Evolutionary conservation across 2,797 vertebrate species (phyloP), one percentile per base, ranked within the genome.

Genomic region (Heteromormyrus szaboi): DNA sequence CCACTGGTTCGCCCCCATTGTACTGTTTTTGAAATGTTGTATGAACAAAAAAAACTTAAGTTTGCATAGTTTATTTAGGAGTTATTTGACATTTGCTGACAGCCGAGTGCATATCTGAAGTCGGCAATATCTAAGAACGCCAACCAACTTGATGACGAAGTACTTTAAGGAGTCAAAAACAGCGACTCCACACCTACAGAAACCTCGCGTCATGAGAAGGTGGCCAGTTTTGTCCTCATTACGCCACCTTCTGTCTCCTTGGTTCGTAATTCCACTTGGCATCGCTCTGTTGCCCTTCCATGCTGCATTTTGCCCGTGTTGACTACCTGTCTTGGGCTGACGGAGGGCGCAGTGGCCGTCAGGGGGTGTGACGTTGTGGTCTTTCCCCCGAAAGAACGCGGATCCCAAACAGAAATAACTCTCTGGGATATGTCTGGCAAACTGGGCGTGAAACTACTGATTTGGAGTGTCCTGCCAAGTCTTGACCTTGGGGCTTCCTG

Each of bases 381-480:
- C 87, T 88, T 89, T 19, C 68, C 88, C 72, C 29, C 37, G 79
- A 85, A 41, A 29, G 14, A 50, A 53, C 62, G 11, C 2, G 9
- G 87, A 87, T 87, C 53, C 29, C 87, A 46, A 84, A 65, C 65
- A 54, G 86, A 56, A 76, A 87, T 90, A 76, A 85, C 76, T 46
- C 56, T 87, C 86, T 88, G 7, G 46, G 37, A 14, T 56, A n/a
- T 44, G 89, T 62, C 37, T 50, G 65, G 86, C 25, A 81, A 59
- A 79, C 86, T 62, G 84, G 79, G 79, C 41, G 68, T 88, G 88
- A 90, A 88, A 90, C n/a, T 85, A 14, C 56, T 29, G 86, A 56
- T 65, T 90, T 56, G 65, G 54, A 44, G 65, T 54, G 85, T 81
- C 46, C 62, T 87, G 89, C 54, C 86, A 88, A 86, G 76, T 17